phyloP scores from a whole-genome alignment of 1,140 invertebrate genomes.

The Cardiocondyla obscurior region DNA sequence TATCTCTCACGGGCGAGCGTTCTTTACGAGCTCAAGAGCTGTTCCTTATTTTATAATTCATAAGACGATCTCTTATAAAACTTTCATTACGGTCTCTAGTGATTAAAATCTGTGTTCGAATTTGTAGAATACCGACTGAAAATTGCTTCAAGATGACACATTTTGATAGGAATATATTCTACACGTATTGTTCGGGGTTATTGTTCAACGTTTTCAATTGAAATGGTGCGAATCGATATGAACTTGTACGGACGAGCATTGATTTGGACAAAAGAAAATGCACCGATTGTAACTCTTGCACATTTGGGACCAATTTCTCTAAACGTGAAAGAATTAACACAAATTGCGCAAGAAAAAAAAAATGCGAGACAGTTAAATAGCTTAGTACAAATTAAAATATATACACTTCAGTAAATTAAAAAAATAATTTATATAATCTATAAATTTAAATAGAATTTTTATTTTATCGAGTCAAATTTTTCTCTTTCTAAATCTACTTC shows the following conservation, averaged over 20 bases:
- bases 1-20: background rate
- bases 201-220: background rate
- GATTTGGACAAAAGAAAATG: background rate
- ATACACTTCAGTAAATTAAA: too few species aligned
- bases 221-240: background rate
- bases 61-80: background rate
- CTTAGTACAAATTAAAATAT: background rate
- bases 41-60: slow-evolving; percentile 40
- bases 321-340: background rate
- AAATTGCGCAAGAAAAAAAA: background rate
- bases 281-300: background rate
- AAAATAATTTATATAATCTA: too few species aligned
- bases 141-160: background rate
- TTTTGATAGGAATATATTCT: background rate
- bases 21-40: background rate
- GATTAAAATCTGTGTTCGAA: background rate
- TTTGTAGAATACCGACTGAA: slow-evolving; percentile 6
- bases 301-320: background rate
- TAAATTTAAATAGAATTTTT: background rate
- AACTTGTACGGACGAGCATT: background rate
- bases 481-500: background rate
- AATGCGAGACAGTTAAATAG: background rate
- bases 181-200: background rate
- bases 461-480: background rate
- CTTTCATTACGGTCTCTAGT: background rate